A percentile compares a stretch with the other conserved stretches of the same genome.
These are phyloP conservation scores for Daubentonia madagascariensis DNA, from an alignment of 2,113 vertebrate species.

Conservation along the genomic window DNA sequence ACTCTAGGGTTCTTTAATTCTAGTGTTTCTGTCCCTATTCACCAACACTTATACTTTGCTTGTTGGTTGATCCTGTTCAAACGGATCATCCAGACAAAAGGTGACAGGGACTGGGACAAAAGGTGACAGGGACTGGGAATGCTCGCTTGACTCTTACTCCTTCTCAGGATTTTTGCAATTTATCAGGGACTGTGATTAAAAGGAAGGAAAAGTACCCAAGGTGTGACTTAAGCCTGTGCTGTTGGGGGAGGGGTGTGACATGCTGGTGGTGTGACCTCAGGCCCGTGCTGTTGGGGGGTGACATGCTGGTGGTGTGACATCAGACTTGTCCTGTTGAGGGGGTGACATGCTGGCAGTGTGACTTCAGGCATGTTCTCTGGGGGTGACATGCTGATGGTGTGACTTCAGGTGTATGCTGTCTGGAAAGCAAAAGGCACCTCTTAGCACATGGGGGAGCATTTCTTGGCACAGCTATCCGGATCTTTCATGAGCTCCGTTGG, in stretches of 20 bases:
- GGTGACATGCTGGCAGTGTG: neutral
- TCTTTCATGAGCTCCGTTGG: neutral
- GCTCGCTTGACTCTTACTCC: rapidly evolving
- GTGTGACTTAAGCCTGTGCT: neutral
- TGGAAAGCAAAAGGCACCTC: neutral
- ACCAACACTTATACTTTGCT: rapidly evolving
- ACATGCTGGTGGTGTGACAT: neutral
- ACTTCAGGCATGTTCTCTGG: neutral
- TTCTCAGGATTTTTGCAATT: neutral
- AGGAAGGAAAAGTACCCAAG: neutral
- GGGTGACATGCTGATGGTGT: neutral
- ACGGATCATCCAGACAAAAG: neutral
- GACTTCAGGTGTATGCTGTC: neutral
- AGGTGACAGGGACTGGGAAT: rapidly evolving
- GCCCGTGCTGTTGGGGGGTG: neutral
- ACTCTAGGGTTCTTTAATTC: neutral
- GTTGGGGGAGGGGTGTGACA: neutral
- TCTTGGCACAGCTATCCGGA: too few relatives aligned
- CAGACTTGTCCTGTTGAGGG: neutral
- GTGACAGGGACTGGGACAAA: rapidly evolving
- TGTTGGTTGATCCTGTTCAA: neutral
- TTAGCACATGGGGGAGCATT: neutral
- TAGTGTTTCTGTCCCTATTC: neutral
- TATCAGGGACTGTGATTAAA: neutral
- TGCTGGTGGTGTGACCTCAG: neutral